phyloP scores from a whole-genome alignment of 2,113 vertebrate species.

The Peromyscus leucopus region DNA sequence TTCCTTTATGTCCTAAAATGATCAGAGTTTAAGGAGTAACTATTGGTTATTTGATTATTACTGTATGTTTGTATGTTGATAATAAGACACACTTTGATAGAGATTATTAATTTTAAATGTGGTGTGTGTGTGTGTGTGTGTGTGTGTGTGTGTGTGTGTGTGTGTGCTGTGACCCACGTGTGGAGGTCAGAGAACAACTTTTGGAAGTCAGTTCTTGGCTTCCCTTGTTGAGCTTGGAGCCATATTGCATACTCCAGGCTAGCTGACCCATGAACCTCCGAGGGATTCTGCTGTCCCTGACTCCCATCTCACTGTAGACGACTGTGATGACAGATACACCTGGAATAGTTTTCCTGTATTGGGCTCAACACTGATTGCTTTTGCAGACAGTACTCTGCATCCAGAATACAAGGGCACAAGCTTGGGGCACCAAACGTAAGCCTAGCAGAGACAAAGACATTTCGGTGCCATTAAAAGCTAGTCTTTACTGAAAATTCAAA shows the following conservation, averaged over 20 bases:
- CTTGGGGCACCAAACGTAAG: too few relatives aligned
- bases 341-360: not conserved
- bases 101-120: not conserved
- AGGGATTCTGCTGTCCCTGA: not conserved
- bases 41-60: not conserved
- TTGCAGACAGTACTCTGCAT: not conserved
- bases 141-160: not conserved
- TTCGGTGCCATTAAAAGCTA: not conserved
- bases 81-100: not conserved
- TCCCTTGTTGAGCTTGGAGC: not conserved
- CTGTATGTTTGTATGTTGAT: not conserved
- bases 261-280: not conserved
- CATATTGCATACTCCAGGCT: not conserved
- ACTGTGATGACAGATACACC: not conserved
- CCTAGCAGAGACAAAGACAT: not conserved
- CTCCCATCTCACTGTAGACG: not conserved
- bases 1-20: not conserved
- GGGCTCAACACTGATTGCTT: not conserved
- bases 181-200: not conserved
- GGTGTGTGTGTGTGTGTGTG: not conserved
- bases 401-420: not conserved
- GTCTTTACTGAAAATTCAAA: not conserved
- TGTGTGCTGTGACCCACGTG: not conserved
- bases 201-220: not conserved
- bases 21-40: not conserved